A percentile compares a stretch with the other conserved stretches of the same genome.
These are phyloP conservation scores for Dendrolimus kikuchii DNA, from an alignment of 1,140 invertebrate species.

Conservation along the genomic window DNA sequence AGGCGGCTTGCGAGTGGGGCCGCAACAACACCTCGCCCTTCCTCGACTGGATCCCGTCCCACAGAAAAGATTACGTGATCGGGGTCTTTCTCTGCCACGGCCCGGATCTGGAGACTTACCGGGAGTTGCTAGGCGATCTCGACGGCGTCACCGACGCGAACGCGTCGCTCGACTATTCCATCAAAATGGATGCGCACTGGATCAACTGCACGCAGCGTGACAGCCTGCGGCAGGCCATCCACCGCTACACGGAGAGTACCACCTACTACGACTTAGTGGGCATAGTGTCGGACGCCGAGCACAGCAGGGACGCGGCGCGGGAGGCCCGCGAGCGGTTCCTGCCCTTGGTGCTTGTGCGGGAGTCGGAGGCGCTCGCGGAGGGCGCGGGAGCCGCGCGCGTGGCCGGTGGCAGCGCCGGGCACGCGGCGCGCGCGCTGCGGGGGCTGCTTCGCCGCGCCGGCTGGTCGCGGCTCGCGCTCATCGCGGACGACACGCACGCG, in stretches of 20 bases:
- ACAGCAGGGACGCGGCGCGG: conserved; percentile 22
- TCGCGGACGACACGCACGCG: conserved; percentile 4
- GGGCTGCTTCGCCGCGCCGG: conserved; percentile 16
- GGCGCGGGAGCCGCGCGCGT: conserved; percentile 15
- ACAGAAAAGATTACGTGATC: no score
- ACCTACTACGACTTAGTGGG: conserved; percentile 10
- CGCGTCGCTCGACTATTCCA: no score
- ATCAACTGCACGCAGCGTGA: neutral
- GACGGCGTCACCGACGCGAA: no score
- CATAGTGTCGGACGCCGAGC: conserved; percentile 9
- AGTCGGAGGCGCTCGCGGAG: neutral
- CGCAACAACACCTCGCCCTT: no score
- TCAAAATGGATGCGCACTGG: no score
- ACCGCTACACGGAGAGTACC: neutral
- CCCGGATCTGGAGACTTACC: no score
- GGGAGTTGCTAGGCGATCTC: no score
- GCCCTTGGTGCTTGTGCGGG: neutral
- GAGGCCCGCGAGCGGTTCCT: neutral
- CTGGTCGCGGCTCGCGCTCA: conserved; percentile 33
- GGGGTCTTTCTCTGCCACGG: no score
- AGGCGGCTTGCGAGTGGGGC: no score
- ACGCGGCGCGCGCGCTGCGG: conserved; percentile 15
- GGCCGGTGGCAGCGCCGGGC: conserved; percentile 9
- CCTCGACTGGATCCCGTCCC: no score
- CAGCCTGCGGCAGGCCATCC: neutral